phyloP scores from a whole-genome alignment of 2,113 vertebrate species.

The Uropsilus gracilis region DNA sequence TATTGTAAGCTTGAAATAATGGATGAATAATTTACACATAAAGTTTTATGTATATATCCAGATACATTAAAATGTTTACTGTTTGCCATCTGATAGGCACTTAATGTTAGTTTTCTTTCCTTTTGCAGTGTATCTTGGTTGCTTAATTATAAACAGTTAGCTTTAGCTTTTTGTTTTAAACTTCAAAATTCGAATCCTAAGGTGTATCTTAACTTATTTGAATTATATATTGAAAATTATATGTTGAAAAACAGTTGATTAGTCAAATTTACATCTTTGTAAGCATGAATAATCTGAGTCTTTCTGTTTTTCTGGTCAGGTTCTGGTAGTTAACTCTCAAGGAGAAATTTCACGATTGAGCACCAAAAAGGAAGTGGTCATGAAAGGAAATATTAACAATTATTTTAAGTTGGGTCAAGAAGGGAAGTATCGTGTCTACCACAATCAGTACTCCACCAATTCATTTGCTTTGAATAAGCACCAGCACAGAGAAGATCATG shows the following conservation, averaged over 20 bases:
- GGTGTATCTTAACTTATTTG: not conserved
- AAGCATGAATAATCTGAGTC: not conserved
- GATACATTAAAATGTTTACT: not conserved
- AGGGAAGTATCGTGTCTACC: slow-evolving; percentile 98
- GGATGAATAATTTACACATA: not conserved
- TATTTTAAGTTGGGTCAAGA: slow-evolving; percentile 96
- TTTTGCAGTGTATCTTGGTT: not conserved
- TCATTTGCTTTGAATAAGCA: slow-evolving; percentile 98
- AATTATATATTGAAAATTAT: not conserved
- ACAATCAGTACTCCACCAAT: slow-evolving; percentile 98
- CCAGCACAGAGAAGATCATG: slow-evolving; percentile 98
- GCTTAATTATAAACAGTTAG: slow-evolving; percentile 12
- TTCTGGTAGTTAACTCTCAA: slow-evolving; percentile 93
- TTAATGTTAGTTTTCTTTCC: slow-evolving; percentile 2
- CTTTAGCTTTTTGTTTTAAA: slow-evolving; percentile 6
- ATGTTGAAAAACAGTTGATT: not conserved
- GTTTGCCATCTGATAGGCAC: not conserved
- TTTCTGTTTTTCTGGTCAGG: slow-evolving; percentile 84
- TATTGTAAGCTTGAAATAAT: not conserved
- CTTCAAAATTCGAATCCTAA: not conserved
- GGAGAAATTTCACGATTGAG: slow-evolving; percentile 93
- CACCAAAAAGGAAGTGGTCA: slow-evolving; percentile 91
- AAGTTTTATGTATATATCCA: not conserved
- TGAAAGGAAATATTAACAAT: slow-evolving; percentile 93
- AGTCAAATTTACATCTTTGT: not conserved